These are phyloP conservation scores for Pelodiscus sinensis DNA, from an alignment of 2,113 vertebrate species.

Conservation along the genomic window DNA sequence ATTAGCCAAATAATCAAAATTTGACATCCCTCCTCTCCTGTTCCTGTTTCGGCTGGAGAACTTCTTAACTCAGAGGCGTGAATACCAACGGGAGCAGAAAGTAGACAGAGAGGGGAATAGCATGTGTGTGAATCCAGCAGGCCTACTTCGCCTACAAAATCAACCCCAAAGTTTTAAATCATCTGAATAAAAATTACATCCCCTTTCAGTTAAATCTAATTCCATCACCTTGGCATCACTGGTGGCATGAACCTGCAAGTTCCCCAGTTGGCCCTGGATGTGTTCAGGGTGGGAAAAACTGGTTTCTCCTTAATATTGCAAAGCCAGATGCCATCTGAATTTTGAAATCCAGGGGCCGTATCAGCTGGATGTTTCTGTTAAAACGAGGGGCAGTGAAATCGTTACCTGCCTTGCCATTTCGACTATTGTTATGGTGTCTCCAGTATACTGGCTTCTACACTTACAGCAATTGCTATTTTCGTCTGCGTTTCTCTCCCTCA, in stretches of 20 bases:
- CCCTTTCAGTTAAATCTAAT: not conserved
- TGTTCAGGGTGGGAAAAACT: not conserved
- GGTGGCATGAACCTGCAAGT: not conserved
- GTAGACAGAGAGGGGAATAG: not conserved
- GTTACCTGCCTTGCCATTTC: not conserved
- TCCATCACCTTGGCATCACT: not conserved
- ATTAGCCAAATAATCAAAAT: no score
- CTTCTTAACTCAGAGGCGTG: not conserved
- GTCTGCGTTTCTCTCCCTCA: not conserved
- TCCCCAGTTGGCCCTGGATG: not conserved
- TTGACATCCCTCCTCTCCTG: not conserved
- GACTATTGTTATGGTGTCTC: not conserved
- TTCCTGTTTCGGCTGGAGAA: not conserved
- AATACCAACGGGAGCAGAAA: no score
- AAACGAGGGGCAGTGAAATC: not conserved
- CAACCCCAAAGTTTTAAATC: not conserved
- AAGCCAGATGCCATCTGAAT: not conserved
- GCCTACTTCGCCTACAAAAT: not conserved
- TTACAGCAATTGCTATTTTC: not conserved
- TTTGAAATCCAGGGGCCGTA: not conserved
- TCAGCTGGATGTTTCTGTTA: not conserved
- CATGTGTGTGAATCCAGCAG: not conserved
- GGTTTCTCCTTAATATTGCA: not conserved
- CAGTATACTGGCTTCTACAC: not conserved
- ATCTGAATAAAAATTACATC: not conserved